Evolutionary conservation across 2,888 invertebrate species (phyloP).

Genomic region (Blastobasis lacticolella): DNA sequence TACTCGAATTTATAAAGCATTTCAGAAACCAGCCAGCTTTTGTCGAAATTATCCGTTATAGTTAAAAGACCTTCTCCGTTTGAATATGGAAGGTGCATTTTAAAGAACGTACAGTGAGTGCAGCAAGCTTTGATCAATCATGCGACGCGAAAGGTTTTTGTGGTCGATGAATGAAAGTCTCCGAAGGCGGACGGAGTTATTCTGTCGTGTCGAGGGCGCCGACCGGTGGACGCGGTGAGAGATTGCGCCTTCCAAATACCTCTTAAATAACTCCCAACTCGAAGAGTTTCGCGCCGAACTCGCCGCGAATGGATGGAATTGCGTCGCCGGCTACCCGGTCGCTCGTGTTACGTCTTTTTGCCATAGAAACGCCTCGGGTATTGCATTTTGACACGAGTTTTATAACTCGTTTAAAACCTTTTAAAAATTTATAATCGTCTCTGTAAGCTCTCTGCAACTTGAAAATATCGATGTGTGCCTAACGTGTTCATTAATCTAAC

Average conservation of each 20-base stretch:
- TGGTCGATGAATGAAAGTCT: conserved; percentile 54
- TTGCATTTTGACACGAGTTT: too few relatives aligned
- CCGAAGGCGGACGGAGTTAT: conserved; percentile 49
- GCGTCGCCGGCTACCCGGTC: not conserved
- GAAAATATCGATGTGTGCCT: too few relatives aligned
- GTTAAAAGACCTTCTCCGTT: conserved; percentile 1
- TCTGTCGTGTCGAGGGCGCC: conserved; percentile 44
- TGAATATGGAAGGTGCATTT: conserved; percentile 38
- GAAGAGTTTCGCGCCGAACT: conserved; percentile 32
- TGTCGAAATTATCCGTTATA: too few relatives aligned
- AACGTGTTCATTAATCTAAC: too few relatives aligned
- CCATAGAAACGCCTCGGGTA: too few relatives aligned
- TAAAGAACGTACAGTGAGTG: conserved; percentile 43
- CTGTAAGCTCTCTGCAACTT: too few relatives aligned
- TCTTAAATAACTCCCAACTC: conserved; percentile 43
- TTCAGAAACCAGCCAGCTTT: too few relatives aligned
- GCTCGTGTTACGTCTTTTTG: too few relatives aligned
- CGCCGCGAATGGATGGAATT: conserved; percentile 11
- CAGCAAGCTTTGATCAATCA: conserved; percentile 66
- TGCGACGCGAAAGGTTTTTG: conserved; percentile 62
- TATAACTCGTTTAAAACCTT: too few relatives aligned
- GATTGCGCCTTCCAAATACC: conserved; percentile 49
- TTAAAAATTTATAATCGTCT: too few relatives aligned
- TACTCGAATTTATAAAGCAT: too few relatives aligned
- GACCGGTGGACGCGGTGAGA: conserved; percentile 49